A percentile compares a stretch with the other conserved stretches of the same genome.
Evolutionary conservation across 2,113 vertebrate species (phyloP).

Genomic region (Oncorhynchus keta): DNA sequence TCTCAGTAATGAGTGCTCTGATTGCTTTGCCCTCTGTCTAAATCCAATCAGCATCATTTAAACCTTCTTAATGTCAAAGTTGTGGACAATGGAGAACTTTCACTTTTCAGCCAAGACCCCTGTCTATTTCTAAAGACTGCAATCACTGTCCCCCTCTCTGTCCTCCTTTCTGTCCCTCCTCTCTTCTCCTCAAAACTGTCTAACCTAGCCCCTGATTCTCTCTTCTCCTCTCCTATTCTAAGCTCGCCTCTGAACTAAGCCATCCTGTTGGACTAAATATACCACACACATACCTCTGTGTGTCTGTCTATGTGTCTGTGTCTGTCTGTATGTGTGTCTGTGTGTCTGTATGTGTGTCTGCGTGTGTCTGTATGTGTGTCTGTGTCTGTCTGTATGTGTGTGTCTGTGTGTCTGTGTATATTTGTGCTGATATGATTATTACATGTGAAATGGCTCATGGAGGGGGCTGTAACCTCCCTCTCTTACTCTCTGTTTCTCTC

Average conservation of each 20-base stretch:
- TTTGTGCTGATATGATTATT: no score
- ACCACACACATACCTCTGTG: no score
- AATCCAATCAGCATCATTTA: neutral
- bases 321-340: no score
- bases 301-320: no score
- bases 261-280: neutral
- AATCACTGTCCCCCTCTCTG: neutral
- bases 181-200: neutral
- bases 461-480: no score
- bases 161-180: neutral
- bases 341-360: no score
- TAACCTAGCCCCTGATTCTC: no score
- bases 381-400: no score
- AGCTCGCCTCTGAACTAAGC: neutral
- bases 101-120: neutral
- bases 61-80: neutral
- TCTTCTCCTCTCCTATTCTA: neutral
- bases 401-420: no score
- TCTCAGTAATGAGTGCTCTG: neutral
- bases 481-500: neutral
- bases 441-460: no score
- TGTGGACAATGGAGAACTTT: neutral
- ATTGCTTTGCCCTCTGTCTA: constrained; percentile 1
- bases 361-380: no score
- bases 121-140: neutral